These are phyloP conservation scores for Acanthacorydalis orientalis DNA, from an alignment of 2,888 invertebrate species.

Conservation along the genomic window DNA sequence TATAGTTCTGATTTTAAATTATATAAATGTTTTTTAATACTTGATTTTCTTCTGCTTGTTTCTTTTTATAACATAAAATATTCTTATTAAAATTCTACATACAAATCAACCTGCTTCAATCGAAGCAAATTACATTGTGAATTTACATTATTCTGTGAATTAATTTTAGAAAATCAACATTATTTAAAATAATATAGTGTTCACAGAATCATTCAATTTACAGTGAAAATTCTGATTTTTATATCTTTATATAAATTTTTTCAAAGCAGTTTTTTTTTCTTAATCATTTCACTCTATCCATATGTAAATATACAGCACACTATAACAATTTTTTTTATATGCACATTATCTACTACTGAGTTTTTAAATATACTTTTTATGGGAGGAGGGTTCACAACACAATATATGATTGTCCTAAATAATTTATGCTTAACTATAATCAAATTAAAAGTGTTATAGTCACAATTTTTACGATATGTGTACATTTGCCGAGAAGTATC, in stretches of 20 bases:
- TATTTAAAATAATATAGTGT: background rate
- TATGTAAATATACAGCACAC: background rate
- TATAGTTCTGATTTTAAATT: too few species aligned
- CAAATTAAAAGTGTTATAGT: too few species aligned
- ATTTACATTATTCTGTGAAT: background rate
- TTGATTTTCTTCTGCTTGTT: too few species aligned
- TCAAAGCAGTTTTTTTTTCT: background rate
- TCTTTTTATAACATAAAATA: background rate
- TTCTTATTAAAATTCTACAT: background rate
- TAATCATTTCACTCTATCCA: background rate
- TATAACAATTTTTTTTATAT: background rate
- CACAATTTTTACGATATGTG: too few species aligned
- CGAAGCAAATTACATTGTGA: background rate
- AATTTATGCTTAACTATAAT: too few species aligned
- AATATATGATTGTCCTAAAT: too few species aligned
- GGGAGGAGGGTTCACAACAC: too few species aligned
- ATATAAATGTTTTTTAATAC: too few species aligned
- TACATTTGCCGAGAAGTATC: too few species aligned
- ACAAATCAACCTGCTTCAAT: background rate
- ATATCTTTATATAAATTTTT: background rate
- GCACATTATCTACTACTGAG: background rate
- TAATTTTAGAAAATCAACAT: background rate
- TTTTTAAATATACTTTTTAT: background rate
- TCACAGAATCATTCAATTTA: background rate
- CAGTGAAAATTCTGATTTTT: background rate